Percentiles rank a stretch among this genome's conserved stretches.
phyloP scores from a whole-genome alignment of 2,888 invertebrate species.

The Ophion obscuratus region DNA sequence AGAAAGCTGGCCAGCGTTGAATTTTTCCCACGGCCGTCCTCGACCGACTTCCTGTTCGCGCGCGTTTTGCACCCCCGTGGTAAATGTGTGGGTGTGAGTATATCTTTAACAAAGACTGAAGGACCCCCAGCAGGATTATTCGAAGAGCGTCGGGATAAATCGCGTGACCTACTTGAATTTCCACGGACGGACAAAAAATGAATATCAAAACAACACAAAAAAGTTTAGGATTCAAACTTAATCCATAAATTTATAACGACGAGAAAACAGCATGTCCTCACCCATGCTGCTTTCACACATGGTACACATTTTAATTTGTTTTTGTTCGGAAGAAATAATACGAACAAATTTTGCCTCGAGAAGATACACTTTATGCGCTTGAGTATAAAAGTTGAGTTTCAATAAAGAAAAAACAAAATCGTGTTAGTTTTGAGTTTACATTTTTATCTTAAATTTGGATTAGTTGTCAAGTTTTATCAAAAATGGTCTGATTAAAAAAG shows the following conservation, averaged over 20 bases:
- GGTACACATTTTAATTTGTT: too few relatives aligned
- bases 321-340: too few relatives aligned
- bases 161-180: conserved; percentile 47
- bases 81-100: not conserved
- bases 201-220: conserved; percentile 1
- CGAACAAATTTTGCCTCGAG: too few relatives aligned
- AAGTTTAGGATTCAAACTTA: not conserved
- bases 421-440: too few relatives aligned
- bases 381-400: too few relatives aligned
- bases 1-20: conserved; percentile 25
- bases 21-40: conserved; percentile 59
- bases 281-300: too few relatives aligned
- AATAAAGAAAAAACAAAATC: too few relatives aligned
- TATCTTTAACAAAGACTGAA: conserved; percentile 7
- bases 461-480: too few relatives aligned
- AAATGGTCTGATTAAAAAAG: too few relatives aligned
- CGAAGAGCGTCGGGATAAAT: conserved; percentile 20
- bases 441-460: too few relatives aligned
- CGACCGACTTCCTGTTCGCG: conserved; percentile 55
- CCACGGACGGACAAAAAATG: conserved; percentile 27
- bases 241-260: not conserved
- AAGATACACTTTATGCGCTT: too few relatives aligned
- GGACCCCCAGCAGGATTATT: conserved; percentile 19
- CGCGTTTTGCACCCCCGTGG: conserved; percentile 48
- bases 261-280: too few relatives aligned